Evolutionary conservation across 2,113 vertebrate species (phyloP), one percentile per base, ranked within the genome.

Genomic region (Cryptotis parvus): DNA sequence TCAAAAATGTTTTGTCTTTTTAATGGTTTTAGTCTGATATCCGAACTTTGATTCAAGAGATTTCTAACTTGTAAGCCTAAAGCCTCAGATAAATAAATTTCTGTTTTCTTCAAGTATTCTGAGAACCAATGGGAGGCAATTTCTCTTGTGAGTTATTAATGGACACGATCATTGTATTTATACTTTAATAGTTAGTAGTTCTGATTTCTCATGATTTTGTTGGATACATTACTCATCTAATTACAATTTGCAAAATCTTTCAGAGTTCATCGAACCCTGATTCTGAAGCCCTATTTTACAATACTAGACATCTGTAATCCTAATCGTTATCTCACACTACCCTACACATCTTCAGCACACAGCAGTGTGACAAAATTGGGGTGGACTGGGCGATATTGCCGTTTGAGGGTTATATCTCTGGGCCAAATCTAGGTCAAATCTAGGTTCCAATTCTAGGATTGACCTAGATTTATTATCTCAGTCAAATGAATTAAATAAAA

Each of bases 251-350:
- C 22, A 77, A 33, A 1, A n/a, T 55, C 7, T 73, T 16, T 15
- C 41, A 70, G 9, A 87, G 65, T 69, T 79, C 49, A 24, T 29
- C 16, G 55, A 31, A 9, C 9, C 11, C 29, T 72, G 15, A 33
- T 58, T 27, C 22, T 35, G 1, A 0, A 29, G n/a, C 65, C 8
- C 4, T 72, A 4, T 16, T 70, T 65, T 72, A 79, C 0, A 2
- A 14, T 31, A 22, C 22, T 2, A 74, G 20, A 52, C 8, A 26
- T 49, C 9, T 18, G 22, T 29, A 65, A 31, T 39, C 22, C 8
- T 4, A 2, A 6, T 31, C 15, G 4, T 35, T 37, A 33, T 29
- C 27, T 8, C 41, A 78, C 35, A 55, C 20, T 41, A 2, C 26
- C 18, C 55, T 22, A 20, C 18, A 58, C 24, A 24, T 58, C 55